A percentile compares a stretch with the other conserved stretches of the same genome.
phyloP scores from a whole-genome alignment of 1,140 invertebrate species.

The Polypedilum pembai region DNA sequence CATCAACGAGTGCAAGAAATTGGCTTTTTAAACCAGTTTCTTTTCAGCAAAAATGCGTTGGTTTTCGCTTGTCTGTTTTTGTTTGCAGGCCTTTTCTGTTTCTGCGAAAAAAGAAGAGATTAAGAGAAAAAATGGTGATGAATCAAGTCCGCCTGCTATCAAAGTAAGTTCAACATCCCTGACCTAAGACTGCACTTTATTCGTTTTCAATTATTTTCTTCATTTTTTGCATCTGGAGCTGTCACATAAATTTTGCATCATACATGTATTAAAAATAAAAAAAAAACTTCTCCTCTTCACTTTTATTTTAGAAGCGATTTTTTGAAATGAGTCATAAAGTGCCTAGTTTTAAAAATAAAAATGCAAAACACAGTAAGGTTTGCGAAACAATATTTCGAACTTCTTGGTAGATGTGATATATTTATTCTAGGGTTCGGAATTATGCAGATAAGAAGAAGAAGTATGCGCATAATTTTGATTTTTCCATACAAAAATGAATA shows the following conservation, averaged over 20 bases:
- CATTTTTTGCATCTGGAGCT: not conserved
- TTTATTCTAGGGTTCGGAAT: no score
- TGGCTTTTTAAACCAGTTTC: constrained; percentile 17
- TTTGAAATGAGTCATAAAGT: no score
- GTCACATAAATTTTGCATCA: not conserved
- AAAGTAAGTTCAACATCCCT: not conserved
- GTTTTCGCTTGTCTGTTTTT: not conserved
- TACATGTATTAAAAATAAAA: not conserved
- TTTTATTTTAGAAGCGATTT: no score
- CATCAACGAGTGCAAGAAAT: not conserved
- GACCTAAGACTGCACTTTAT: not conserved
- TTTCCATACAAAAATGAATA: no score
- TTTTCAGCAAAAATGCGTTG: not conserved
- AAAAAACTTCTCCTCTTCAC: no score
- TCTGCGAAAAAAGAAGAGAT: not conserved
- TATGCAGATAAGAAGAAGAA: no score
- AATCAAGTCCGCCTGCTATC: not conserved
- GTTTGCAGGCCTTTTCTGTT: no score
- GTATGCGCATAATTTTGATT: no score
- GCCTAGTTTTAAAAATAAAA: no score
- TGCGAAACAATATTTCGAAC: no score
- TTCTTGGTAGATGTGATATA: no score
- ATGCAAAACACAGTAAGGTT: no score
- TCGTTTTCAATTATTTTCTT: not conserved
- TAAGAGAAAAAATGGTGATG: not conserved